phyloP scores from a whole-genome alignment of 1,140 invertebrate genomes.

The Pristionchus pacificus region DNA sequence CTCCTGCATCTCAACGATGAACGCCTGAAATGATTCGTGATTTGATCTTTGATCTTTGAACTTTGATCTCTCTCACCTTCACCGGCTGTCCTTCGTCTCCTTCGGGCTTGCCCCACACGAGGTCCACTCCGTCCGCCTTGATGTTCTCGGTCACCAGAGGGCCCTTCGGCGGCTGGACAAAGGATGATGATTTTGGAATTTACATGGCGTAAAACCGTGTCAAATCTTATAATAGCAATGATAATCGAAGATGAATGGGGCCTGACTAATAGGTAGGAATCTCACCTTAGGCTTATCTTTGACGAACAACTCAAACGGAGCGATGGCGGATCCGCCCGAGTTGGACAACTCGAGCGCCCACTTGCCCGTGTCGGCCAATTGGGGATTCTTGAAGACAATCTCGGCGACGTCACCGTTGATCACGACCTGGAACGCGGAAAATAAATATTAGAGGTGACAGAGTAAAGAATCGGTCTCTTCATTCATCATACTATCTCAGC shows the following conservation, averaged over 20 bases:
- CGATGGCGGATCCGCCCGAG: constrained; percentile 49
- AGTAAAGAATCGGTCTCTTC: no score
- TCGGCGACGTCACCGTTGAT: constrained; percentile 55
- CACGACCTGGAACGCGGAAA: constrained; percentile 40
- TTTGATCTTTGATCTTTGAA: no score
- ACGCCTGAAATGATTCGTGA: constrained; percentile 65
- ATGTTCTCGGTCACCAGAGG: constrained; percentile 83
- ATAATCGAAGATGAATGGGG: no score
- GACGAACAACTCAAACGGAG: constrained; percentile 53
- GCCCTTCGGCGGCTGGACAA: constrained; percentile 70
- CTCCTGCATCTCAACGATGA: constrained; percentile 57
- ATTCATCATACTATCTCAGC: no score
- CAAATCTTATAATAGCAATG: constrained; percentile 32
- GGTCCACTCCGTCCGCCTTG: constrained; percentile 72
- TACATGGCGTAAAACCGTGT: constrained; percentile 7
- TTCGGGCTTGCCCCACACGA: constrained; percentile 76
- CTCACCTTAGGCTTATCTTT: constrained; percentile 48
- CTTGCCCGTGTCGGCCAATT: constrained; percentile 49
- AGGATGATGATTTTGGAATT: constrained; percentile 61
- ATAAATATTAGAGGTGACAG: neutral
- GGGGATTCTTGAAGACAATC: constrained; percentile 56
- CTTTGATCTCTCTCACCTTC: no score
- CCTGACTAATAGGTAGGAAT: no score
- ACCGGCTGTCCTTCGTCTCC: constrained; percentile 87
- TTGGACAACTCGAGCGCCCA: constrained; percentile 54